Conservation (phyloP, 2,888 invertebrate genomes). For the Melanophora roralis region DNA sequence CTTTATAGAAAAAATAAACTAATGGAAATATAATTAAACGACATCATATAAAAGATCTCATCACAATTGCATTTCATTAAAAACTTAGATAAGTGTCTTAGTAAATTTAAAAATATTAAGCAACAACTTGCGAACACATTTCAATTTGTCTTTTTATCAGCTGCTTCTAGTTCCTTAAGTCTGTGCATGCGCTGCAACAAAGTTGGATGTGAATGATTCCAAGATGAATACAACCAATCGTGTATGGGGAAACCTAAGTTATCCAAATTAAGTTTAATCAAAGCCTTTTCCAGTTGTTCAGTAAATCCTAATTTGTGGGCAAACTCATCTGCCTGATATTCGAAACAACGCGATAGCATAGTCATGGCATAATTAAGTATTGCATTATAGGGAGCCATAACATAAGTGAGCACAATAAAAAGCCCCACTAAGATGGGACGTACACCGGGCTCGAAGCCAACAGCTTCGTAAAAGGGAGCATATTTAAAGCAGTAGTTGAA, state of each 20-base stretch:
- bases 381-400: slow-evolving; percentile 95
- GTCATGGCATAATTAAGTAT: slow-evolving; percentile 91
- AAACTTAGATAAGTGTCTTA: background rate
- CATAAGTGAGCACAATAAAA: slow-evolving; percentile 91
- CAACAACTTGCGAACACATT: slow-evolving; percentile 8
- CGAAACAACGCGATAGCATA: slow-evolving; percentile 89
- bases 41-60: background rate
- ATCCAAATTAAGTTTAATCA: slow-evolving; percentile 95
- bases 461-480: slow-evolving; percentile 88
- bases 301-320: slow-evolving; percentile 89
- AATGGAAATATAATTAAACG: background rate
- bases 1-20: background rate
- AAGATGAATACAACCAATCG: slow-evolving; percentile 94
- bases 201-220: slow-evolving; percentile 99
- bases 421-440: slow-evolving; percentile 95
- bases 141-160: slow-evolving; percentile 43
- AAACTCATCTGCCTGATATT: slow-evolving; percentile 97
- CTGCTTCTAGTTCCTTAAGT: slow-evolving; percentile 67
- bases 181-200: slow-evolving; percentile 89
- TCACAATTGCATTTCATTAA: background rate
- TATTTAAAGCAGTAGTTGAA: slow-evolving; percentile 83
- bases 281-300: slow-evolving; percentile 85
- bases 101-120: background rate
- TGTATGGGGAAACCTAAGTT: slow-evolving; percentile 97
- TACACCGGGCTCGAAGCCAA: slow-evolving; percentile 88